Percentiles rank a stretch among this genome's conserved stretches.
Conservation (phyloP, 2,113 vertebrate species). For the Lampris incognitus region DNA sequence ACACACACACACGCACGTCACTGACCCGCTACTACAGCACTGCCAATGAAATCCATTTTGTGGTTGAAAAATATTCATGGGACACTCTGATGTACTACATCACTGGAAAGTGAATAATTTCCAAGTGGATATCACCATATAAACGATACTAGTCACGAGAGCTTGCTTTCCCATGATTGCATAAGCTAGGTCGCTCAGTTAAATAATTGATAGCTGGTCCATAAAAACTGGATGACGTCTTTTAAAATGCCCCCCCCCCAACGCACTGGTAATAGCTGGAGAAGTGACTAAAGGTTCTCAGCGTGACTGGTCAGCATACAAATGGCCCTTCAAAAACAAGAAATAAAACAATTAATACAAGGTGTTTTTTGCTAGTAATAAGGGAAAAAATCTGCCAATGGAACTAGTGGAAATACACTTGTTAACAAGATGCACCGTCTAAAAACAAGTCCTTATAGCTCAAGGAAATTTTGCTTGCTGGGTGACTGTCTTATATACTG, state of each 20-base stretch:
- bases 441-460: too few relatives aligned
- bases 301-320: not conserved
- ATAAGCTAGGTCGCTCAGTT: slow-evolving; percentile 1
- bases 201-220: slow-evolving; percentile 39
- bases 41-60: not conserved
- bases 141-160: slow-evolving; percentile 6
- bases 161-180: not conserved
- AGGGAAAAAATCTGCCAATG: too few relatives aligned
- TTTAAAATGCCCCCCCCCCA: slow-evolving; percentile 1
- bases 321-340: too few relatives aligned
- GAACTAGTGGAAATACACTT: too few relatives aligned
- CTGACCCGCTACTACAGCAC: not conserved
- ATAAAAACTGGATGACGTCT: slow-evolving; percentile 43
- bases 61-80: slow-evolving; percentile 20
- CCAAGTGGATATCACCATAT: not conserved
- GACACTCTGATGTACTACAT: not conserved
- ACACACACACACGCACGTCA: not conserved
- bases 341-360: too few relatives aligned
- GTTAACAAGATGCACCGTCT: too few relatives aligned
- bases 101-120: not conserved
- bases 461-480: too few relatives aligned
- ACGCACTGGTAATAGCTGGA: not conserved
- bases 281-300: not conserved
- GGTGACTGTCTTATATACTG: too few relatives aligned
- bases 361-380: too few relatives aligned